A percentile compares a stretch with the other conserved stretches of the same genome.
Evolutionary conservation across 2,888 invertebrate species (phyloP).

Genomic region (Pseudococcus jackbeardsleyi): DNA sequence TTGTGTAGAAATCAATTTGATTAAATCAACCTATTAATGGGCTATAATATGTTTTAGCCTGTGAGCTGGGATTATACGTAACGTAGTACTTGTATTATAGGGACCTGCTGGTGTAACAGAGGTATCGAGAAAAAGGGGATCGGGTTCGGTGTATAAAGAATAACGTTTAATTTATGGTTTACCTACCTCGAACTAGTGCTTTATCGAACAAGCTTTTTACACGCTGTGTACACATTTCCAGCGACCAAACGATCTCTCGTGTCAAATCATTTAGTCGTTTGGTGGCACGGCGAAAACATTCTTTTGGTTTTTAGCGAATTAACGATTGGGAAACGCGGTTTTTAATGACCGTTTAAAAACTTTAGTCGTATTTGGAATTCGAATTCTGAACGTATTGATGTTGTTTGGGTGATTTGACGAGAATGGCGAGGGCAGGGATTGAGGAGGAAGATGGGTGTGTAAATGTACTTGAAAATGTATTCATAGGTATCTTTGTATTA

Average conservation of each 20-base stretch:
- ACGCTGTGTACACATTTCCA: constrained; percentile 48
- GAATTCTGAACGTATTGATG: neutral
- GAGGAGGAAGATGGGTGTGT: too few relatives aligned
- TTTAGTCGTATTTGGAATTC: neutral
- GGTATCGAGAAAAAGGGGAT: neutral
- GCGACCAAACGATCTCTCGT: constrained; percentile 26
- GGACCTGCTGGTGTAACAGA: neutral
- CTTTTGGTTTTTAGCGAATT: constrained; percentile 52
- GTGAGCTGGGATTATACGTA: neutral
- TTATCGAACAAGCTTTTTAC: constrained; percentile 52
- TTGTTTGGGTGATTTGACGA: neutral
- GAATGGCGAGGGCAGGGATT: too few relatives aligned
- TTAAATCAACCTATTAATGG: constrained; percentile 60
- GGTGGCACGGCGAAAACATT: constrained; percentile 31
- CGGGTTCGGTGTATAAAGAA: neutral
- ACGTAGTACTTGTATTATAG: neutral
- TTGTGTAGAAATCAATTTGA: constrained; percentile 56
- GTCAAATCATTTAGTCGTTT: constrained; percentile 46
- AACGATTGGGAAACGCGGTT: constrained; percentile 26
- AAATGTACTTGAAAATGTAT: too few relatives aligned
- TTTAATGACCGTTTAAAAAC: constrained; percentile 16
- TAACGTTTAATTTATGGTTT: constrained; percentile 52
- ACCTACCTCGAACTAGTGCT: constrained; percentile 52
- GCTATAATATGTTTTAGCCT: constrained; percentile 41
- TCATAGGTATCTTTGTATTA: too few relatives aligned